Evolutionary conservation across 1,140 invertebrate species (phyloP).

Genomic region (Pristionchus pacificus): DNA sequence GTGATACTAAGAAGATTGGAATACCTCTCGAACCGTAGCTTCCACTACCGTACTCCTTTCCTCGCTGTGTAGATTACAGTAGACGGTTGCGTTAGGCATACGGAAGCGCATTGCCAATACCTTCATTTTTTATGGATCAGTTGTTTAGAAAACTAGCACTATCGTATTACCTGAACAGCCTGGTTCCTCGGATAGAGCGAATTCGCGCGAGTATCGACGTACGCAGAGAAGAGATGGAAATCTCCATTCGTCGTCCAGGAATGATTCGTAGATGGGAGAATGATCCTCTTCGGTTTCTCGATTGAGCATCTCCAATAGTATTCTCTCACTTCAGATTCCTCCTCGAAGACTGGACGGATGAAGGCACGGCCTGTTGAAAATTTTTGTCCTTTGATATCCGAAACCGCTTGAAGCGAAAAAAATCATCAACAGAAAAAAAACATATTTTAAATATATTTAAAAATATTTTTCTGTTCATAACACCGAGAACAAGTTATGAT

Average conservation of each 20-base stretch:
- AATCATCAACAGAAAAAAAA: too few species aligned
- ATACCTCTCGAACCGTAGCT: constrained; percentile 23
- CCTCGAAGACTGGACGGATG: constrained; percentile 21
- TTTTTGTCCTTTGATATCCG: too few species aligned
- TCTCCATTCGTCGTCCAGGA: constrained; percentile 32
- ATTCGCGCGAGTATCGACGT: constrained; percentile 39
- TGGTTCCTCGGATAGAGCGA: constrained; percentile 35
- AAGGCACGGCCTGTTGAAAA: too few species aligned
- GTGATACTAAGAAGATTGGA: background rate
- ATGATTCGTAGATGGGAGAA: background rate
- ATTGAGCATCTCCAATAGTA: constrained; percentile 14
- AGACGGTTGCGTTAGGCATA: constrained; percentile 22
- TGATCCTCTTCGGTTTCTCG: background rate
- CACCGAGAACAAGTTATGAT: too few species aligned
- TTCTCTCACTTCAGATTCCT: constrained; percentile 1
- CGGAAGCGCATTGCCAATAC: constrained; percentile 33
- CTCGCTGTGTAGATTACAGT: constrained; percentile 23
- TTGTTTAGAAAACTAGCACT: background rate
- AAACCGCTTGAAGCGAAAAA: too few species aligned
- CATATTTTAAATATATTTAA: too few species aligned
- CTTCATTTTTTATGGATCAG: constrained; percentile 22
- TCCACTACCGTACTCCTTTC: constrained; percentile 21
- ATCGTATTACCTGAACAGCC: constrained; percentile 32
- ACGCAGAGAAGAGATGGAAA: constrained; percentile 41
- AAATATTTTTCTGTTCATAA: too few species aligned